These are phyloP conservation scores for Drosophila tropicalis DNA, from an alignment of 1,140 invertebrate genomes.

Conservation along the genomic window DNA sequence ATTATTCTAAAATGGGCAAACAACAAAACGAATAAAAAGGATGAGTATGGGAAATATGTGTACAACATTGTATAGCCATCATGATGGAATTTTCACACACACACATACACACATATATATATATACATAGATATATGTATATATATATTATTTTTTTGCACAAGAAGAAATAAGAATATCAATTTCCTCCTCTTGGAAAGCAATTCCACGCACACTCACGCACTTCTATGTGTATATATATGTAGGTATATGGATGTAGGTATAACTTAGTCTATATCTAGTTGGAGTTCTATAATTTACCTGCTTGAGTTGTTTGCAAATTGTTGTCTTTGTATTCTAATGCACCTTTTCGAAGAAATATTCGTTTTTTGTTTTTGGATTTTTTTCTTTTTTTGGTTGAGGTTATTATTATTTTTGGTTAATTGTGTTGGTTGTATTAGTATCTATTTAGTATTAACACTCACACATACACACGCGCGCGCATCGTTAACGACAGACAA, in stretches of 20 bases:
- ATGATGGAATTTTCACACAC: constrained; percentile 73
- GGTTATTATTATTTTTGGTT: constrained; percentile 15
- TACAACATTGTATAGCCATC: constrained; percentile 47
- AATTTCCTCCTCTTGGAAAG: constrained; percentile 72
- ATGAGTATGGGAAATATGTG: constrained; percentile 59
- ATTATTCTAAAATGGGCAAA: constrained; percentile 60
- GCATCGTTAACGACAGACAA: constrained; percentile 71
- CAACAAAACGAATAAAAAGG: too few relatives aligned
- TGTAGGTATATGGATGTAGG: constrained; percentile 4
- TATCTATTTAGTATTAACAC: constrained; percentile 56
- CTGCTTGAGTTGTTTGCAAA: constrained; percentile 44
- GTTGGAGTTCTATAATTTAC: constrained; percentile 48
- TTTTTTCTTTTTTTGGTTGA: not conserved
- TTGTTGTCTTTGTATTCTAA: constrained; percentile 32
- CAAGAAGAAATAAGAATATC: constrained; percentile 75
- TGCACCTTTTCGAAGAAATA: constrained; percentile 16
- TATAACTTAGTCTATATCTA: constrained; percentile 6
- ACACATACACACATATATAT: constrained; percentile 33
- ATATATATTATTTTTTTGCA: constrained; percentile 47
- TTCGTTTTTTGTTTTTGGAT: not conserved
- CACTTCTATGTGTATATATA: constrained; percentile 25
- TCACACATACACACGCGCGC: constrained; percentile 65
- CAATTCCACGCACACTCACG: constrained; percentile 47
- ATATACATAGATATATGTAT: constrained; percentile 30
- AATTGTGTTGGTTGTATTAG: constrained; percentile 34